These are phyloP conservation scores for Xestoiulus laeticollis DNA, from an alignment of 2,888 invertebrate genomes.

Conservation along the genomic window DNA sequence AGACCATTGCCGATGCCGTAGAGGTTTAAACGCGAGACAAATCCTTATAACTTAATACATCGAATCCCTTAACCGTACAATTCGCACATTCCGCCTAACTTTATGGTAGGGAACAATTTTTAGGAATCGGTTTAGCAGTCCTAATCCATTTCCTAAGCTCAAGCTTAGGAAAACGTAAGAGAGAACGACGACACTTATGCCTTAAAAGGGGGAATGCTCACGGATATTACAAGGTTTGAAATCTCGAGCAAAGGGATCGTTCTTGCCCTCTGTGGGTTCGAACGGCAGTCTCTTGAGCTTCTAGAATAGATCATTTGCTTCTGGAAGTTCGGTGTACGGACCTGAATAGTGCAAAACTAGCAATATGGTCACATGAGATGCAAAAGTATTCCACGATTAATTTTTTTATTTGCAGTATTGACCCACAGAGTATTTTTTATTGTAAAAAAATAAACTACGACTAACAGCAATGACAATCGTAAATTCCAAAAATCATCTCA, in stretches of 20 bases:
- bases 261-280: too few species aligned
- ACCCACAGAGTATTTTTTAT: not conserved
- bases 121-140: not conserved
- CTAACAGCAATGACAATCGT: not conserved
- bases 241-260: too few species aligned
- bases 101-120: not conserved
- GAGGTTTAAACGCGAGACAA: not conserved
- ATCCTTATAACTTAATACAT: not conserved
- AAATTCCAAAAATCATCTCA: not conserved
- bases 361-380: not conserved
- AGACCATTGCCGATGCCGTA: not conserved
- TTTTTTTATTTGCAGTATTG: constrained; percentile 13
- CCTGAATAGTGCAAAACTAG: not conserved
- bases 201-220: not conserved
- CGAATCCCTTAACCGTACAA: not conserved
- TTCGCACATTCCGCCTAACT: not conserved
- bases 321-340: not conserved
- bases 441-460: not conserved
- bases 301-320: too few species aligned
- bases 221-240: too few species aligned
- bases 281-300: too few species aligned
- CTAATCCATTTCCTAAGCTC: too few species aligned
- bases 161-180: not conserved
- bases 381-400: not conserved
- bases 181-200: not conserved